Evolutionary conservation across 2,888 invertebrate genomes (phyloP), one percentile per base, ranked within the genome.

Genomic region (Eretmocerus hayati): DNA sequence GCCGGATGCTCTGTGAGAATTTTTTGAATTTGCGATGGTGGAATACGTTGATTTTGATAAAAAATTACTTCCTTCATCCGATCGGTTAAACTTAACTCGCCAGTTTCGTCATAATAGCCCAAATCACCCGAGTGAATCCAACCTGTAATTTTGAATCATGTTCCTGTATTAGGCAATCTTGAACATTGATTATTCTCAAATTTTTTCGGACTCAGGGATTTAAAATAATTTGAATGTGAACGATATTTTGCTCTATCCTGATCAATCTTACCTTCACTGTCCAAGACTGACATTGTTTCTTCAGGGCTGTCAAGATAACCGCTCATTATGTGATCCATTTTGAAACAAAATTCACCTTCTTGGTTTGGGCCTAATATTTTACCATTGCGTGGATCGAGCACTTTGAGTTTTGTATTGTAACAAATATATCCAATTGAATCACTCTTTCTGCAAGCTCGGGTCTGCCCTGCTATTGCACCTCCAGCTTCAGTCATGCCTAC

Each of bases 281-380:
- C 74, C 5, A 80, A 64, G 5, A 72, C 74, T 32, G 72, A 71
- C 26, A 63, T 64, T 0, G 79, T 81, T 2, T 76, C 78, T 52
- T 74, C 64, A n/a, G 73, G 72, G 58, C 78, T 77, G 44, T 74
- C 74, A 33, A 71, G 70, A 60, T 81, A 81, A 2, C 77, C 77
- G 21, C 69, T 72, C 75, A 77, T 78, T 2, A 75, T 61, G 1
- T 5, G n/a, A 1, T 1, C 0, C 1, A 51, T 3, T 22, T 56
- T 59, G 1, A 40, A 9, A 5, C 46, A 56, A 2, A 62, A 5
- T 18, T 62, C 62, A 2, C 62, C 65, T 2, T 37, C 31, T 22
- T 65, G 35, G 36, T 65, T 62, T 0, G 62, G 56, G 0, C 59
- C 63, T 15, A 65, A 37, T 5, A 43, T 22, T 2, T 39, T 44